Evolutionary conservation across 2,113 vertebrate genomes (phyloP).

Genomic region (Neopipo cinnamomea): DNA sequence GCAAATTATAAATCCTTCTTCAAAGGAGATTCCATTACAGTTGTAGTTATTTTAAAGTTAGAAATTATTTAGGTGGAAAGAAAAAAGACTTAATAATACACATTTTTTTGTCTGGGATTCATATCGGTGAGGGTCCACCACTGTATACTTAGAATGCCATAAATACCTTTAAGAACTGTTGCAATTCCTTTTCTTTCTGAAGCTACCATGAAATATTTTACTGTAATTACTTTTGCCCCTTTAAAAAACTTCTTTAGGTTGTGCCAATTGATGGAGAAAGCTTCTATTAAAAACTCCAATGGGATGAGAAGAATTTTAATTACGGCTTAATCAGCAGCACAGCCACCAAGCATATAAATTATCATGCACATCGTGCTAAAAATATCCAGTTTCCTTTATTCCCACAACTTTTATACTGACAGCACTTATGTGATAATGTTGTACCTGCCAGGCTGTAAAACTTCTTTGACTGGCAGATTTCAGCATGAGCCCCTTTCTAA

Average conservation of each 20-base stretch:
- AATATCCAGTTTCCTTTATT: conserved; percentile 92
- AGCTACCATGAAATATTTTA: conserved; percentile 82
- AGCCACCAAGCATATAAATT: conserved; percentile 99
- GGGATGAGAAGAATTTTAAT: conserved; percentile 93
- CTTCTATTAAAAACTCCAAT: conserved; percentile 87
- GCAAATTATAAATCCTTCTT: conserved; percentile 56
- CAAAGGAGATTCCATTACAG: conserved; percentile 43
- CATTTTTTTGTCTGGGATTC: conserved; percentile 73
- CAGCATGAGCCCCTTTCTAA: conserved; percentile 82
- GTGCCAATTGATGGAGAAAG: conserved; percentile 86
- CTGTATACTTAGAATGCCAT: conserved; percentile 83
- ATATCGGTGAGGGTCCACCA: conserved; percentile 79
- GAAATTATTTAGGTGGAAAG: conserved; percentile 70
- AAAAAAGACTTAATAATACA: conserved; percentile 74
- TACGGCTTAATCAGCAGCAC: conserved; percentile 98
- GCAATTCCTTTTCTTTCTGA: conserved; percentile 80
- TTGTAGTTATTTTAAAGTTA: conserved; percentile 14
- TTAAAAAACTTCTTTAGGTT: conserved; percentile 80
- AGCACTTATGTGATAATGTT: conserved; percentile 94
- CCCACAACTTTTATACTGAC: conserved; percentile 89
- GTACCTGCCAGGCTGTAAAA: conserved; percentile 87
- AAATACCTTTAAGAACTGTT: conserved; percentile 84
- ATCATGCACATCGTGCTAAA: conserved; percentile 99
- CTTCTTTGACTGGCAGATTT: conserved; percentile 85
- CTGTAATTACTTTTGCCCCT: conserved; percentile 80